phyloP scores from a whole-genome alignment of 2,113 vertebrate genomes.

The Hyaena hyaena region DNA sequence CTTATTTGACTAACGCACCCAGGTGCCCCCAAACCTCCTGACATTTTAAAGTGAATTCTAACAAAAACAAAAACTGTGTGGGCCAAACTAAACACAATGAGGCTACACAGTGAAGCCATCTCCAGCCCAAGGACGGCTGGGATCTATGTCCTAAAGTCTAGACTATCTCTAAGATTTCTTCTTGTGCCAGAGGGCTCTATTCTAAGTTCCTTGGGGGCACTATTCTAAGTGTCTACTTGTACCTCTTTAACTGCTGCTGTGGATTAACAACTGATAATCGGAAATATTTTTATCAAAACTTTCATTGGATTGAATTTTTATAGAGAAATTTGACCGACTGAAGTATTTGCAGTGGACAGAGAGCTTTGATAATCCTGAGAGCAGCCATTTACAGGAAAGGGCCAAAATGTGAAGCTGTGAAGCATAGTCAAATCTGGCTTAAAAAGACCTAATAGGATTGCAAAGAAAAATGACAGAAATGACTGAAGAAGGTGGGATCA shows the following conservation, averaged over 20 bases:
- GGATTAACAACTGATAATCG: not conserved
- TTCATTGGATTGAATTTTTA: not conserved
- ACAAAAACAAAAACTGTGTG: not conserved
- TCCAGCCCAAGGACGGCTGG: not conserved
- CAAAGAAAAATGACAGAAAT: not conserved
- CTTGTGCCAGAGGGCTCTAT: not conserved
- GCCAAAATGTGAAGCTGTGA: not conserved
- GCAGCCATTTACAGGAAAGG: not conserved
- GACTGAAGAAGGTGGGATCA: not conserved
- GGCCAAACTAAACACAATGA: not conserved
- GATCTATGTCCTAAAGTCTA: not conserved
- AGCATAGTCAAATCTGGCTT: not conserved
- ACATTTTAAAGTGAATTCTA: not conserved
- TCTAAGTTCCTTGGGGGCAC: not conserved
- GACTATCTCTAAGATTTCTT: not conserved
- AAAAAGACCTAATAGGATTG: not conserved
- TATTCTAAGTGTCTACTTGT: not conserved
- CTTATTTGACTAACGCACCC: not conserved
- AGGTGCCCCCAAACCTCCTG: not conserved
- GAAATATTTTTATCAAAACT: not conserved
- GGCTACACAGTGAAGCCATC: not conserved
- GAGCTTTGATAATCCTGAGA: not conserved
- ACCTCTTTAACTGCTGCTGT: not conserved
- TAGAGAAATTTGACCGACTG: not conserved
- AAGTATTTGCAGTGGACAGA: not conserved